Evolutionary conservation across 2,888 invertebrate genomes (phyloP), one percentile per base, ranked within the genome.

Genomic region (Rhimphoctona megacephalus): DNA sequence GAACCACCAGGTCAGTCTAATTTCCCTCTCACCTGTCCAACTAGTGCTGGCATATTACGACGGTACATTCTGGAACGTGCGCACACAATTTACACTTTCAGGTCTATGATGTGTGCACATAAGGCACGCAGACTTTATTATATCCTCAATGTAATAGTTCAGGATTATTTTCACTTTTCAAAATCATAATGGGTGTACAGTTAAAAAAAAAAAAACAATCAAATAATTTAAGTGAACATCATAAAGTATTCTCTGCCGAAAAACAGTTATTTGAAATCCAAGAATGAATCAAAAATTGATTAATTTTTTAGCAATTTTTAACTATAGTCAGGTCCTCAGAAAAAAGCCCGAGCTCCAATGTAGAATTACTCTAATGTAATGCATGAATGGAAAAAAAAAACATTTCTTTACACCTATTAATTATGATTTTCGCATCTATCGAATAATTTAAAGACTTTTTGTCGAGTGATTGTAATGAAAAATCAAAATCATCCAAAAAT

Each of bases 21-120:
- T 87, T 87, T 85, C 77, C 87, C 89, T 88, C 88, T 89, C 89
- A 89, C 89, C 69, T 79, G 81, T 85, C 57, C 74, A 73, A 30
- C 81, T 54, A 78, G 83, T 88, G 85, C 78, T 87, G 81, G 81
- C 76, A 82, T 79, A 86, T 86, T 85, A 83, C 85, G 52, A 82
- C 82, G 52, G 72, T 70, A 61, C 79, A 74, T 83, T 79, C 81
- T 87, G 74, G 67, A 85, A 76, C 73, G 79, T 39, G 64, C 69
- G 22, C 36, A 52, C 67, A 73, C 64, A 22, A 66, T 77, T 61
- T 46, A 77, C 61, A 76, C 46, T 25, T 49, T 46, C 77, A 76
- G 57, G 64, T 64, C n/a, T 76, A 64, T 11, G n/a, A 17, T 57
- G 22, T 17, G n/a, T 30, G 57, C 11, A 49, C 43, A 70, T 46